Conservation (phyloP, 2,113 vertebrate genomes). For the Odontesthes bonariensis region DNA sequence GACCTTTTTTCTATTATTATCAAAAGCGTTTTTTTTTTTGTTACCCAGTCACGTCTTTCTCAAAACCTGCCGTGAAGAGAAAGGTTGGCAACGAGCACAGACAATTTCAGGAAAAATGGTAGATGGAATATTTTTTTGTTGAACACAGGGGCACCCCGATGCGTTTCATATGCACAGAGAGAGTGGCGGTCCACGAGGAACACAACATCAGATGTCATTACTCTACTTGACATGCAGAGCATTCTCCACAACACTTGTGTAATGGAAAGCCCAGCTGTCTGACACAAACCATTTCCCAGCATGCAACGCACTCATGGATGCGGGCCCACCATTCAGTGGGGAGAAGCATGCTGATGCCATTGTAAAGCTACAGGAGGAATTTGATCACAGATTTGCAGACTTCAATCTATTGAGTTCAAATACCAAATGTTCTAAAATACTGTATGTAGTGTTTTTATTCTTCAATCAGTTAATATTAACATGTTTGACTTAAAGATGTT, state of each 20-base stretch:
- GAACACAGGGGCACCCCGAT: background rate
- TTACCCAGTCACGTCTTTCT: background rate
- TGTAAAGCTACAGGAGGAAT: background rate
- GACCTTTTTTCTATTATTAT: too few species aligned
- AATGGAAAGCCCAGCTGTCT: slow-evolving; percentile 6
- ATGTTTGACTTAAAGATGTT: too few species aligned
- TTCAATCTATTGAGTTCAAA: too few species aligned
- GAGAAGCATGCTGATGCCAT: background rate
- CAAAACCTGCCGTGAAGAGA: slow-evolving; percentile 3
- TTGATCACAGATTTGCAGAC: too few species aligned
- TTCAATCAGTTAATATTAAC: too few species aligned
- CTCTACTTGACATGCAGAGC: background rate
- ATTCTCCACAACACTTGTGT: background rate
- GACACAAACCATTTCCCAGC: background rate
- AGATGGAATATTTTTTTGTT: slow-evolving; percentile 23
- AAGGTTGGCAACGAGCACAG: slow-evolving; percentile 14
- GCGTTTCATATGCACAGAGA: slow-evolving; percentile 29
- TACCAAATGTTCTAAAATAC: too few species aligned
- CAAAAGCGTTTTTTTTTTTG: too few species aligned
- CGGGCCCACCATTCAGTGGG: background rate
- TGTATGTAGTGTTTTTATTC: too few species aligned
- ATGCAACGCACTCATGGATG: background rate
- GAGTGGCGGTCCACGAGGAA: slow-evolving; percentile 28
- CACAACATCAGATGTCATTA: slow-evolving; percentile 16
- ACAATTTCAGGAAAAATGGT: slow-evolving; percentile 33